Conservation (phyloP, 2,113 vertebrate genomes). For the Ascaphus truei region DNA sequence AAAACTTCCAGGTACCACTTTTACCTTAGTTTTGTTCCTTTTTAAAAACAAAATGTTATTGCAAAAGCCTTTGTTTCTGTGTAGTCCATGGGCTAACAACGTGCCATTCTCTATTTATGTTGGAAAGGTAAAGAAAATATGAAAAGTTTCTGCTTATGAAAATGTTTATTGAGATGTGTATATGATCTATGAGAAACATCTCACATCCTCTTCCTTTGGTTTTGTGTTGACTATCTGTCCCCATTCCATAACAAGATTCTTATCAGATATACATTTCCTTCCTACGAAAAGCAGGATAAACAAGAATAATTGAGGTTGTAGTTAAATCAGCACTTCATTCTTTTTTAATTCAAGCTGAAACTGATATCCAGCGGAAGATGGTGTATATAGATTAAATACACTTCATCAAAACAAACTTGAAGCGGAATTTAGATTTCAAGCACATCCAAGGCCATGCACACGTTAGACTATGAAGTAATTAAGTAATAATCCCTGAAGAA, state of each 20-base stretch:
- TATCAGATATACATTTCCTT: constrained; percentile 20
- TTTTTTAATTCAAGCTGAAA: neutral
- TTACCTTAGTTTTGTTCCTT: too few species aligned
- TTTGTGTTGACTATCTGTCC: neutral
- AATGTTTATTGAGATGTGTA: neutral
- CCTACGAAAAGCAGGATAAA: neutral
- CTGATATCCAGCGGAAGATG: neutral
- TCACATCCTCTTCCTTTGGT: neutral
- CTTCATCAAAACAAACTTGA: constrained; percentile 5
- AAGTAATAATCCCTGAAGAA: too few species aligned
- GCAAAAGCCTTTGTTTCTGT: too few species aligned
- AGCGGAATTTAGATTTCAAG: neutral
- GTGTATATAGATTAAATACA: neutral
- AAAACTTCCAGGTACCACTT: too few species aligned
- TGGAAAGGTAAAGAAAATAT: neutral
- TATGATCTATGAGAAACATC: neutral
- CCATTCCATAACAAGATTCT: neutral
- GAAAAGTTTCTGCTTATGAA: too few species aligned
- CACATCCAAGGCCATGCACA: neutral
- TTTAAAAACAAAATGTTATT: too few species aligned
- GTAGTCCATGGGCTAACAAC: too few species aligned
- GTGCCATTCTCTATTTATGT: too few species aligned
- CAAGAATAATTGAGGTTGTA: neutral
- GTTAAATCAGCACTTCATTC: neutral
- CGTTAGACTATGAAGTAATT: neutral